phyloP scores from a whole-genome alignment of 1,140 invertebrate genomes.

The Zaprionus nigranus region DNA sequence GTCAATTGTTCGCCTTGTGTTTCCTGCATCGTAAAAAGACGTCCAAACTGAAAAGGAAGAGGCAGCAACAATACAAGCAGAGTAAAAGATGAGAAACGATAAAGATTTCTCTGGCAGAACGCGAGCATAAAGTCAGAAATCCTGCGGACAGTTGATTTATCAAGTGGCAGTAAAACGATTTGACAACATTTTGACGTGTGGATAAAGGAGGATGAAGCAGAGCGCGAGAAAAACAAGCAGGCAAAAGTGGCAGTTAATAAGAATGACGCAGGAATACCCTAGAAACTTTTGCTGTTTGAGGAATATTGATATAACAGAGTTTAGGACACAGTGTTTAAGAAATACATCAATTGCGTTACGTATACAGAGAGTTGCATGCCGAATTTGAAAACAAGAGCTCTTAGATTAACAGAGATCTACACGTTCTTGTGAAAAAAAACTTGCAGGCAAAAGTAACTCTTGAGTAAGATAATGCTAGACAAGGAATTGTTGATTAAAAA shows the following conservation, averaged over 20 bases:
- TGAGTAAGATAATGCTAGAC: no score
- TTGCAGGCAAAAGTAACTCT: background rate
- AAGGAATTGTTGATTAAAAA: no score
- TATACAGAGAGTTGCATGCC: background rate
- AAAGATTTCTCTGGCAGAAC: slow-evolving; percentile 36
- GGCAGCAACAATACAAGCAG: background rate
- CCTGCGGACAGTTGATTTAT: slow-evolving; percentile 64
- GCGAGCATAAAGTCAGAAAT: slow-evolving; percentile 57
- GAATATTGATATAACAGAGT: background rate
- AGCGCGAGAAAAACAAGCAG: background rate
- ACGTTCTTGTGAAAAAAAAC: no score
- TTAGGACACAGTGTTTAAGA: background rate
- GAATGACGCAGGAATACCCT: background rate
- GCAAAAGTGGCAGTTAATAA: background rate
- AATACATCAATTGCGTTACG: background rate
- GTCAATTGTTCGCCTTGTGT: slow-evolving; percentile 43
- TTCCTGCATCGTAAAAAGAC: slow-evolving; percentile 52
- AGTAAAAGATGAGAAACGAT: slow-evolving; percentile 11
- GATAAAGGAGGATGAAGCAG: slow-evolving; percentile 32
- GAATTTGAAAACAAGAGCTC: background rate
- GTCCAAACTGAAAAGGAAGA: background rate
- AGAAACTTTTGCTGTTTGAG: background rate
- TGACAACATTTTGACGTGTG: slow-evolving; percentile 61
- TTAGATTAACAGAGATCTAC: background rate
- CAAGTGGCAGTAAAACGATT: slow-evolving; percentile 61